A percentile compares a stretch with the other conserved stretches of the same genome.
These are phyloP conservation scores for Diaprepes abbreviatus DNA, from an alignment of 2,888 invertebrate genomes.

Conservation along the genomic window DNA sequence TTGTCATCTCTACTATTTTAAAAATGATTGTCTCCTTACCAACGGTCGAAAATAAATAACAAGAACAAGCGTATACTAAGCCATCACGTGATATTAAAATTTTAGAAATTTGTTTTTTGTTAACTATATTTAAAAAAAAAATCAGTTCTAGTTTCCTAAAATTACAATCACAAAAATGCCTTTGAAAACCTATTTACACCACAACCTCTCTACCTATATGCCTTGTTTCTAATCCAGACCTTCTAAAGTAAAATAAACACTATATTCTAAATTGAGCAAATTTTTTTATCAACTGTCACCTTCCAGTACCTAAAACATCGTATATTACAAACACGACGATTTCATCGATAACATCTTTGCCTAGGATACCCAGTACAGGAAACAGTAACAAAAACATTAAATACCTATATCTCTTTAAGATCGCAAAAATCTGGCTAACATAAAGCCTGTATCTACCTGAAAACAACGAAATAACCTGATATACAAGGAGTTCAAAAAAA, in stretches of 20 bases:
- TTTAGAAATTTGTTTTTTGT: background rate
- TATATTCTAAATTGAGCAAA: slow-evolving; percentile 18
- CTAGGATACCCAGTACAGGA: slow-evolving; percentile 21
- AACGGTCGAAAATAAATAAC: too few relatives aligned
- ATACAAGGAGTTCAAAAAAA: background rate
- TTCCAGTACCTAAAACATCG: background rate
- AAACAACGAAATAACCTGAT: slow-evolving; percentile 18
- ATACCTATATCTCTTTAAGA: slow-evolving; percentile 17
- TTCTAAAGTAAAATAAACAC: background rate
- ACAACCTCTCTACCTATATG: background rate
- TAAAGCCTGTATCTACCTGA: slow-evolving; percentile 40
- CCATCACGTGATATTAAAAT: background rate
- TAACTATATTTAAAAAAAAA: slow-evolving; percentile 6
- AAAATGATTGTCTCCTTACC: too few relatives aligned
- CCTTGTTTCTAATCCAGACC: background rate
- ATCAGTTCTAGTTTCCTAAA: slow-evolving; percentile 18
- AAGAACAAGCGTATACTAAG: background rate
- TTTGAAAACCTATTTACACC: slow-evolving; percentile 1
- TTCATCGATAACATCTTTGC: slow-evolving; percentile 25
- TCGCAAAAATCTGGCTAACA: slow-evolving; percentile 18
- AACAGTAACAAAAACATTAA: slow-evolving; percentile 25
- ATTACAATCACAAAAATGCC: slow-evolving; percentile 17
- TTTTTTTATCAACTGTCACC: background rate
- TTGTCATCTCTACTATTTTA: too few relatives aligned
- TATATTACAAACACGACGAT: slow-evolving; percentile 2